phyloP scores from a whole-genome alignment of 2,888 invertebrate species.

The Machimus rusticus region DNA sequence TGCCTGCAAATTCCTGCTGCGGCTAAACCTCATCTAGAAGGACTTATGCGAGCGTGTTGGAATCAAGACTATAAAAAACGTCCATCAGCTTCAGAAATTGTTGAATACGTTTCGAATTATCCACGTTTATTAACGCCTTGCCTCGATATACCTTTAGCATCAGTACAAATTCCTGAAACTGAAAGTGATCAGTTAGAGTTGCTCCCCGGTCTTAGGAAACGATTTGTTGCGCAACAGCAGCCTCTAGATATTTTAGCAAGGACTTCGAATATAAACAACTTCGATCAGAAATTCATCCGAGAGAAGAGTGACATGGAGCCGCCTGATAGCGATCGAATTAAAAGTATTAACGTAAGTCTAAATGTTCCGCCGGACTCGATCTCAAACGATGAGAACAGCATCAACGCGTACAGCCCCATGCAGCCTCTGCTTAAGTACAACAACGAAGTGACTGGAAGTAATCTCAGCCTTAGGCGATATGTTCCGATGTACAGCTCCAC shows the following conservation, averaged over 20 bases:
- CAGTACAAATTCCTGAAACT: constrained; percentile 76
- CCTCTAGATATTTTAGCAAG: constrained; percentile 45
- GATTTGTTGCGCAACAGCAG: constrained; percentile 32
- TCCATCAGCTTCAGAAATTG: constrained; percentile 80
- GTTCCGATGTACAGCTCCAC: constrained; percentile 49
- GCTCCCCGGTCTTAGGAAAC: constrained; percentile 52
- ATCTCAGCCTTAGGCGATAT: constrained; percentile 47
- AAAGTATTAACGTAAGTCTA: constrained; percentile 28
- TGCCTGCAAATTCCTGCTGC: constrained; percentile 78
- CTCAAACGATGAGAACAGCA: constrained; percentile 41
- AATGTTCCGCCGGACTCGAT: constrained; percentile 45
- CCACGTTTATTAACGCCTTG: constrained; percentile 80
- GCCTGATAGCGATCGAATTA: constrained; percentile 14
- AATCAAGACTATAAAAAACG: constrained; percentile 72
- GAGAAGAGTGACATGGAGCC: neutral
- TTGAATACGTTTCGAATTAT: constrained; percentile 80
- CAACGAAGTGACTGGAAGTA: constrained; percentile 44
- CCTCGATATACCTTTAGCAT: constrained; percentile 77
- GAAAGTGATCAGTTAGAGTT: constrained; percentile 57
- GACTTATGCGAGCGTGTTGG: constrained; percentile 84
- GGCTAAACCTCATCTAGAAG: constrained; percentile 81
- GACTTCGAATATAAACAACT: constrained; percentile 47
- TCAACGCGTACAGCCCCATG: constrained; percentile 48
- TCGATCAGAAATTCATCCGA: constrained; percentile 37
- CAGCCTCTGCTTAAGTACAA: constrained; percentile 47